Evolutionary conservation across 2,888 invertebrate species (phyloP).

Genomic region (Tolmerus cingulatus): DNA sequence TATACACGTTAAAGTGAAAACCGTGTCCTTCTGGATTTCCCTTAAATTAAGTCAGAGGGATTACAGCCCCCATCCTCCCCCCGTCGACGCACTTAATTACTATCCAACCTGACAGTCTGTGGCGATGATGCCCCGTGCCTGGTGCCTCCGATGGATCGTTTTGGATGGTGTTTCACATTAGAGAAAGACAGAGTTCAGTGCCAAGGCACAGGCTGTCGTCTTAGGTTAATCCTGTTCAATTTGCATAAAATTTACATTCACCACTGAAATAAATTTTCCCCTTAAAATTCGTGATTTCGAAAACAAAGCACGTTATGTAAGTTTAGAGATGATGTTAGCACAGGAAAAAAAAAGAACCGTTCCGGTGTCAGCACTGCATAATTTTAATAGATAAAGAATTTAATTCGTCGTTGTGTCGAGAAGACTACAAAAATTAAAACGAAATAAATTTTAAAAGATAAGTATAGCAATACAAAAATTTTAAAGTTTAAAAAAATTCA

Average conservation of each 20-base stretch:
- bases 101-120: conserved; percentile 8
- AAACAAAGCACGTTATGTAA: conserved; percentile 11
- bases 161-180: neutral
- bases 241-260: conserved; percentile 8
- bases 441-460: neutral
- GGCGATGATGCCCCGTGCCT: neutral
- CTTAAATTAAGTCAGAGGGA: neutral
- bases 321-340: neutral
- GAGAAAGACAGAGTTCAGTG: neutral
- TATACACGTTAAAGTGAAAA: neutral
- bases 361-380: neutral
- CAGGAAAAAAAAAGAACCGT: neutral
- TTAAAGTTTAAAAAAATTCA: too few species aligned
- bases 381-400: neutral
- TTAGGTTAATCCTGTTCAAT: conserved; percentile 8
- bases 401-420: neutral
- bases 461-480: too few species aligned
- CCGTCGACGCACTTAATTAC: neutral
- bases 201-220: neutral
- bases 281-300: neutral
- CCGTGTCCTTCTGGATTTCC: neutral
- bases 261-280: neutral
- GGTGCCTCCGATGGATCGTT: neutral
- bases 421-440: neutral
- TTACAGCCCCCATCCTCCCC: neutral